phyloP scores from a whole-genome alignment of 2,888 invertebrate genomes.

The Zaprionus obscuricornis region DNA sequence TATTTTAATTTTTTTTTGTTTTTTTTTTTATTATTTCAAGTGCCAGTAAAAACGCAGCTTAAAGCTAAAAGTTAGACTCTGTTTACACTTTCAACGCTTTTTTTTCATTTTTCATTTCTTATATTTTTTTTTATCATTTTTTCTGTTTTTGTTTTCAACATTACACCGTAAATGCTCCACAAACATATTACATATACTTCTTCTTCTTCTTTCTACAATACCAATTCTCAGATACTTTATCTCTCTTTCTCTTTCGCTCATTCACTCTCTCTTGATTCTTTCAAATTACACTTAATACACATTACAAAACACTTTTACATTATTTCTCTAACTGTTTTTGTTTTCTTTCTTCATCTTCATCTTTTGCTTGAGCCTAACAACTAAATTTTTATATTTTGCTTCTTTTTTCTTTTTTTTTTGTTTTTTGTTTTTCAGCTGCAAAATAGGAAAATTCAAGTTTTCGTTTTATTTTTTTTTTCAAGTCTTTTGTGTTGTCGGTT shows the following conservation, averaged over 20 bases:
- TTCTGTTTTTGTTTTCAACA: slow-evolving; percentile 61
- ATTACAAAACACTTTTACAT: slow-evolving; percentile 53
- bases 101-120: too few relatives aligned
- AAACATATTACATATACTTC: slow-evolving; percentile 32
- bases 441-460: slow-evolving; percentile 52
- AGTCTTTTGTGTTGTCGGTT: slow-evolving; percentile 46
- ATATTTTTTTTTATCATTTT: too few relatives aligned
- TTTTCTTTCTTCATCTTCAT: too few relatives aligned
- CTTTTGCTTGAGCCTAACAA: slow-evolving; percentile 57
- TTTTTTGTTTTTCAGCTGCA: slow-evolving; percentile 33
- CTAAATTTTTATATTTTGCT: slow-evolving; percentile 20
- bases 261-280: slow-evolving; percentile 7
- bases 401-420: slow-evolving; percentile 14
- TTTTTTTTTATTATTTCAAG: slow-evolving; percentile 71
- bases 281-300: slow-evolving; percentile 51
- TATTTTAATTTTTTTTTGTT: slow-evolving; percentile 51
- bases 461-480: slow-evolving; percentile 43
- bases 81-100: slow-evolving; percentile 76
- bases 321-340: slow-evolving; percentile 1
- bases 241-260: slow-evolving; percentile 6
- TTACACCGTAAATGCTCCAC: slow-evolving; percentile 64
- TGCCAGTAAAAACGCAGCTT: slow-evolving; percentile 81
- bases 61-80: slow-evolving; percentile 78
- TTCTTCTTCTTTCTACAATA: slow-evolving; percentile 19
- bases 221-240: too few relatives aligned